Conservation (phyloP, 1,140 invertebrate genomes). For the Euura saliciscinereae region DNA sequence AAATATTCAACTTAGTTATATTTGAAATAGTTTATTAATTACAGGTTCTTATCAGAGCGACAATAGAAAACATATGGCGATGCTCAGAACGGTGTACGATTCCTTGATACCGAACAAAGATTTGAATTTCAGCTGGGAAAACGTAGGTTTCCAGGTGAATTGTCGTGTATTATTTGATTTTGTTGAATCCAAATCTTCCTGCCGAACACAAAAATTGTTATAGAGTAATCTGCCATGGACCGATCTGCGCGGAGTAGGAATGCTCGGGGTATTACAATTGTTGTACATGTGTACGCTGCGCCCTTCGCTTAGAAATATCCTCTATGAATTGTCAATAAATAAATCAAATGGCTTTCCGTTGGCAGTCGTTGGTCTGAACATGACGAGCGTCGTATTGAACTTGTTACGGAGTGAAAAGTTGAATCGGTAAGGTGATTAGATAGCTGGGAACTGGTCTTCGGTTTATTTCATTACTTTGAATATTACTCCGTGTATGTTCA, state of each 20-base stretch:
- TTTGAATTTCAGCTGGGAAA: conserved; percentile 64
- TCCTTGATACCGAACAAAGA: conserved; percentile 55
- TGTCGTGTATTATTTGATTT: background rate
- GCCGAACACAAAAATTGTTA: background rate
- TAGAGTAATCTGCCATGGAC: conserved; percentile 62
- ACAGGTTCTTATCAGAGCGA: conserved; percentile 55
- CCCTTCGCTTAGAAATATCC: conserved; percentile 52
- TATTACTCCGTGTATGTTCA: background rate
- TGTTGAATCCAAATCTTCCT: background rate
- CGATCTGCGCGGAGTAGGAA: conserved; percentile 61
- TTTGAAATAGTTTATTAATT: conserved; percentile 18
- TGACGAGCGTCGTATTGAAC: conserved; percentile 61
- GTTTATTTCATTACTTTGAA: background rate
- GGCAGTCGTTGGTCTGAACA: conserved; percentile 62
- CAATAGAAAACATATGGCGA: conserved; percentile 50
- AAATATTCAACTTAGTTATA: background rate
- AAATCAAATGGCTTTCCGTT: conserved; percentile 62
- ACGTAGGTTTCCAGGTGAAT: conserved; percentile 63
- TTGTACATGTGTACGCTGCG: conserved; percentile 52
- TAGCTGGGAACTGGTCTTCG: background rate
- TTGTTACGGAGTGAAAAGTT: conserved; percentile 57
- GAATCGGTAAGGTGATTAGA: conserved; percentile 53
- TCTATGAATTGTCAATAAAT: conserved; percentile 58
- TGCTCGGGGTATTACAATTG: conserved; percentile 60
- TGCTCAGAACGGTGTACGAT: conserved; percentile 62